Base-by-base conservation (phyloP, 2,797 vertebrate species). In the Poeciliopsis gracilis region DNA sequence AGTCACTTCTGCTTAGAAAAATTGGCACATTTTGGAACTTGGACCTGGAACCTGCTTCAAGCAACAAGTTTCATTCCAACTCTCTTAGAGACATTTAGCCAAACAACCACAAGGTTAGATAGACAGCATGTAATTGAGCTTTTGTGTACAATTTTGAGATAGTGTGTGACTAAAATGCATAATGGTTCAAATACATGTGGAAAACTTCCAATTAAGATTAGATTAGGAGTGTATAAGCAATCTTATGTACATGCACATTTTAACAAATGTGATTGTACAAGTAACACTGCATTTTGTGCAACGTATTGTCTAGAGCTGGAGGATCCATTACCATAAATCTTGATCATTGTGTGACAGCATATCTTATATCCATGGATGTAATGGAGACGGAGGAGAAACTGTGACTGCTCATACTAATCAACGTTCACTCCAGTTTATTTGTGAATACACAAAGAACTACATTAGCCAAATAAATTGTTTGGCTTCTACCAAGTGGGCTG, bases 321-420 rank as follows among this genome's bases (percentile, higher is more conserved):
- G 77, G 77, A 85, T 63, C 84, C 79, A 87, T 91, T 91, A 88
- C 84, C 91, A 93, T 91, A 90, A 91, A 93, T 94, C 88, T 87
- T 82, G 74, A 77, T 92, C 91, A 83, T 88, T 90, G 90, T 91
- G 81, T 86, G 91, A 91, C 91, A 90, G 87, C 55, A 23, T 82
- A 74, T 82, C 82, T 86, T 77, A 88, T 90, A 87, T 72, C 80
- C 90, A 88, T 88, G 90, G 88, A 77, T 93, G 87, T 89, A 91
- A 93, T 91, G 83, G 86, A 92, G 84, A 88, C 82, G 87, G 76
- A 87, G 80, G 79, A 80, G 79, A 88, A 84, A 81, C 75, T 87
- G 84, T 82, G 84, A 85, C 75, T 86, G 80, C 84, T 87, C 78
- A 82, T 78, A 76, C 78, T 84, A 79, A 75, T 59, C 47, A 71